phyloP scores from a whole-genome alignment of 2,797 vertebrate species.

The Parauchenoglanis ngamensis region DNA sequence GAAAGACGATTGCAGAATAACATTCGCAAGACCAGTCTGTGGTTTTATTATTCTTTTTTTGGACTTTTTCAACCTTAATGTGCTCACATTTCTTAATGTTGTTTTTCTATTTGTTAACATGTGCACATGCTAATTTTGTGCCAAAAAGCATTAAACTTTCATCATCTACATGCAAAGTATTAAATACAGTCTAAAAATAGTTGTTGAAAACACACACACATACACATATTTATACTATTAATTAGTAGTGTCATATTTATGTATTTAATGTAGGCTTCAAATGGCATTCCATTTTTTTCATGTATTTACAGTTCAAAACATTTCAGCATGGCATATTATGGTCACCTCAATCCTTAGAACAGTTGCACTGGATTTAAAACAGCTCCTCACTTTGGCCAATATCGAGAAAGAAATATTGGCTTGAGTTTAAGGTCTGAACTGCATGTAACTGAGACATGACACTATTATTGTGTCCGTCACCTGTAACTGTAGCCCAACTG shows the following conservation, averaged over 20 bases:
- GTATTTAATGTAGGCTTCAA: neutral
- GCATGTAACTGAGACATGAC: neutral
- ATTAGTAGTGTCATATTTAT: neutral
- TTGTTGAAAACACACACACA: no score
- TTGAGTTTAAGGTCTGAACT: neutral
- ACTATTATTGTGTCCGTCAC: no score
- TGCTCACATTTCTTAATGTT: neutral
- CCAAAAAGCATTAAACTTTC: neutral
- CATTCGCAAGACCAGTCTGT: neutral
- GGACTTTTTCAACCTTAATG: neutral
- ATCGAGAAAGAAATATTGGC: neutral
- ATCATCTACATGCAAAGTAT: neutral
- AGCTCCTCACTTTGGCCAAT: neutral
- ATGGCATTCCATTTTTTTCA: neutral
- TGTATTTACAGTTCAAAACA: neutral
- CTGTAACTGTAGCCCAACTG: neutral
- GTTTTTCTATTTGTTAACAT: neutral
- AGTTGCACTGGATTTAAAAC: neutral
- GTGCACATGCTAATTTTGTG: neutral
- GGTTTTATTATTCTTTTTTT: neutral
- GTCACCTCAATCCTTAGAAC: neutral
- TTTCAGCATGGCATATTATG: neutral
- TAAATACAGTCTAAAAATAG: no score
- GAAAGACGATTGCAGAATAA: conserved; percentile 3
- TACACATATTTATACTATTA: neutral